A percentile compares a stretch with the other conserved stretches of the same genome.
Evolutionary conservation across 37 sponge, comb jelly and placozoan genomes (phyloP).

Genomic region (Halichondria panicea): DNA sequence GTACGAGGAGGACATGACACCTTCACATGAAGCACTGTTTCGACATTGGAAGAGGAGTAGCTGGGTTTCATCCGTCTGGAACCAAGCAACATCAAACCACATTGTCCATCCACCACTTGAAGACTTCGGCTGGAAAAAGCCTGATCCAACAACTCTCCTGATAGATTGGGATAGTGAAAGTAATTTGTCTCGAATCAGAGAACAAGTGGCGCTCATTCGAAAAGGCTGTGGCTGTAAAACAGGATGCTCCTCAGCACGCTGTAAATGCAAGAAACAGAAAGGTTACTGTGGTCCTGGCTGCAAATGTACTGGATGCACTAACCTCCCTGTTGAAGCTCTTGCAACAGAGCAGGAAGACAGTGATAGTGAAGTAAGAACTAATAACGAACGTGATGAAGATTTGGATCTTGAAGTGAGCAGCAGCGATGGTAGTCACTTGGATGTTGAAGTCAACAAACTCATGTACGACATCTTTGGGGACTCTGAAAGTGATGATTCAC

Average conservation of each 20-base stretch:
- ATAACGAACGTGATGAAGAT: too few species aligned
- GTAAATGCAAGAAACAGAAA: slow-evolving; percentile 2
- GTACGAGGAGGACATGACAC: slow-evolving; percentile 40
- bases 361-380: too few species aligned
- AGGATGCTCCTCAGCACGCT: background rate
- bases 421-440: too few species aligned
- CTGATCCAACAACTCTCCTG: background rate
- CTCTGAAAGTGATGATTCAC: too few species aligned
- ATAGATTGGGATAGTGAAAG: slow-evolving; percentile 43
- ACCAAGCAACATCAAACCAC: slow-evolving; percentile 13
- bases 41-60: slow-evolving; percentile 21
- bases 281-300: slow-evolving; percentile 9
- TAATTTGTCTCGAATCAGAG: background rate
- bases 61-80: slow-evolving; percentile 32
- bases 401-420: too few species aligned
- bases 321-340: too few species aligned
- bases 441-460: too few species aligned
- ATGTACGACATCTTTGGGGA: too few species aligned
- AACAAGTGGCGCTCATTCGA: background rate
- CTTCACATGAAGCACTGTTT: slow-evolving; percentile 7
- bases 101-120: background rate
- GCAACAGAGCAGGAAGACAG: too few species aligned
- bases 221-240: slow-evolving; percentile 1
- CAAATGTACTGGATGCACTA: too few species aligned
- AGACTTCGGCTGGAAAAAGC: slow-evolving; percentile 16